Evolutionary conservation across 2,888 invertebrate species (phyloP).

Genomic region (Morinoia aosen): DNA sequence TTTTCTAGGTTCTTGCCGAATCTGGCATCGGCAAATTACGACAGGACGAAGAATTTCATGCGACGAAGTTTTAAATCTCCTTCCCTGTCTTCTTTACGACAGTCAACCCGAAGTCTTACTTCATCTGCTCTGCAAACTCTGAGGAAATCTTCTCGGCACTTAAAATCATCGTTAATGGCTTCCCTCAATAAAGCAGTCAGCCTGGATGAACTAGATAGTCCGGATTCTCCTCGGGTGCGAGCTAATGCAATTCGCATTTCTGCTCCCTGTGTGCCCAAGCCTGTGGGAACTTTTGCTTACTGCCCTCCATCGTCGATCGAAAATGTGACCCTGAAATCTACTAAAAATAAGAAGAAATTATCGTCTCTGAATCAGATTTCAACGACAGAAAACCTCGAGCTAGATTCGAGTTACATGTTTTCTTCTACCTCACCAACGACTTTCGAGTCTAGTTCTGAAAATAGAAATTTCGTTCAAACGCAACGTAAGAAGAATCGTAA

Average conservation of each 20-base stretch:
- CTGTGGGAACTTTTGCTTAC: slow-evolving; percentile 29
- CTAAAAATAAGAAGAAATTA: slow-evolving; percentile 25
- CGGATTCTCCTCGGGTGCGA: not conserved
- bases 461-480: not conserved
- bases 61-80: slow-evolving; percentile 38
- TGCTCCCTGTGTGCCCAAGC: slow-evolving; percentile 10
- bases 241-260: not conserved
- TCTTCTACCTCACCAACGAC: not conserved
- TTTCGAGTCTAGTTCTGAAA: not conserved
- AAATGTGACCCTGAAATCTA: slow-evolving; percentile 12
- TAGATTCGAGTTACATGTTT: not conserved
- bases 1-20: slow-evolving; percentile 26
- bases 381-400: not conserved
- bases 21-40: not conserved
- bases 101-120: slow-evolving; percentile 26
- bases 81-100: not conserved
- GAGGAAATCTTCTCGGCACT: slow-evolving; percentile 32
- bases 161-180: slow-evolving; percentile 29
- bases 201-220: slow-evolving; percentile 32
- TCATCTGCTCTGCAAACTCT: slow-evolving; percentile 43
- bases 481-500: not conserved
- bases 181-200: slow-evolving; percentile 24
- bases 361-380: slow-evolving; percentile 6
- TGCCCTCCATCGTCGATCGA: slow-evolving; percentile 38
- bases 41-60: slow-evolving; percentile 30